These are phyloP conservation scores for Burhinus bistriatus DNA, from an alignment of 2,113 vertebrate genomes.

Conservation along the genomic window DNA sequence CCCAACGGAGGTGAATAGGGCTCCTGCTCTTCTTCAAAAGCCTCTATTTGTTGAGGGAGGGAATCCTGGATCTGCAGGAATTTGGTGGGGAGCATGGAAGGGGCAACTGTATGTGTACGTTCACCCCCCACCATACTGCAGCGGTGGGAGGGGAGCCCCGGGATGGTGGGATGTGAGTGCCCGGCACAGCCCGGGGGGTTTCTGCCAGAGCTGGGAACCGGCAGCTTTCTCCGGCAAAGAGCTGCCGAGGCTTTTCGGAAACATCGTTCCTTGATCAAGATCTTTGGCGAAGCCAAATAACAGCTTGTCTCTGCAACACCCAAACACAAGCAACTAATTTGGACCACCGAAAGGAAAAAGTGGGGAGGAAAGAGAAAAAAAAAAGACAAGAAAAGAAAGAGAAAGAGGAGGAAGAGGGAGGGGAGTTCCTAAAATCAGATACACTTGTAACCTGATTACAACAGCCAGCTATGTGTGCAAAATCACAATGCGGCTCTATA, in stretches of 20 bases:
- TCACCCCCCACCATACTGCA: background rate
- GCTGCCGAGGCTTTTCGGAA: background rate
- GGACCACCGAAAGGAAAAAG: background rate
- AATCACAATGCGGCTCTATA: constrained; percentile 68
- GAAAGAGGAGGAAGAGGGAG: constrained; percentile 42
- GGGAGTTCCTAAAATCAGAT: constrained; percentile 56
- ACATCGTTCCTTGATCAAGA: background rate
- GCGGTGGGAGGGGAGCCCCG: background rate
- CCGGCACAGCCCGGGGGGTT: rapidly evolving
- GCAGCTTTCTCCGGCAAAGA: background rate
- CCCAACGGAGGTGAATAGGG: background rate
- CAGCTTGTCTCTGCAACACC: background rate
- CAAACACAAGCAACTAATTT: constrained; percentile 23
- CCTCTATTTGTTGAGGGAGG: background rate
- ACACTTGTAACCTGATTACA: constrained; percentile 64
- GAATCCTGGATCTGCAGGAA: background rate
- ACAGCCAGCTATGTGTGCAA: constrained; percentile 53
- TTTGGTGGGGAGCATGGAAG: background rate
- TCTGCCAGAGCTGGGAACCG: background rate
- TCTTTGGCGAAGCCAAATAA: background rate
- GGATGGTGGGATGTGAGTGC: background rate
- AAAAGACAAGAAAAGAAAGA: background rate
- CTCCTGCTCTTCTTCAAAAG: background rate
- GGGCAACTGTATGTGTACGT: background rate
- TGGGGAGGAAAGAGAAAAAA: background rate